These are phyloP conservation scores for Liodrosophila aerea DNA, from an alignment of 2,888 invertebrate genomes.

Conservation along the genomic window DNA sequence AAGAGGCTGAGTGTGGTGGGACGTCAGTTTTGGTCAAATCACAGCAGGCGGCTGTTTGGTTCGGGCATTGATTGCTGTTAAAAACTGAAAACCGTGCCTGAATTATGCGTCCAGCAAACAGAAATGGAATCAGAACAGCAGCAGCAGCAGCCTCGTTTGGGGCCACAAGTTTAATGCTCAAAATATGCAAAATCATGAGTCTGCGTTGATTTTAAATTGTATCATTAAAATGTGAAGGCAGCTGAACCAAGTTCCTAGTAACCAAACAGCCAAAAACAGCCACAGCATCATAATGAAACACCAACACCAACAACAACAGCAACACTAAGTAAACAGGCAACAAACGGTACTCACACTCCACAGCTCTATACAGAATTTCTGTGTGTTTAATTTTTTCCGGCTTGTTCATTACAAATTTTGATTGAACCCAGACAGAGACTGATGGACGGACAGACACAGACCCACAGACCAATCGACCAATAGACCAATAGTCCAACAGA, in stretches of 20 bases:
- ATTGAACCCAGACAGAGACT: conserved; percentile 54
- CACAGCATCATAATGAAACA: conserved; percentile 62
- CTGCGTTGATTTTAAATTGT: conserved; percentile 78
- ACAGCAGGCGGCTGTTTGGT: conserved; percentile 57
- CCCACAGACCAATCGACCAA: background rate
- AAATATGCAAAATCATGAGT: conserved; percentile 77
- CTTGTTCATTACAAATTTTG: conserved; percentile 75
- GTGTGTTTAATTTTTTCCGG: conserved; percentile 65
- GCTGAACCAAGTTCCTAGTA: conserved; percentile 13
- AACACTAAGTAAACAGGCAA: conserved; percentile 45
- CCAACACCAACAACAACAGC: conserved; percentile 20
- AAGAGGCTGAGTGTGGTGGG: conserved; percentile 6
- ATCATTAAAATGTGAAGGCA: conserved; percentile 68
- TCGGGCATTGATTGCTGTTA: conserved; percentile 66
- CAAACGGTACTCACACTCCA: conserved; percentile 24
- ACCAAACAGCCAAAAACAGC: conserved; percentile 22
- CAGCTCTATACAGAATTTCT: conserved; percentile 13
- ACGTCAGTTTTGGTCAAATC: conserved; percentile 73
- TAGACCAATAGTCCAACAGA: conserved; percentile 5
- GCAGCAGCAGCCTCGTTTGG: conserved; percentile 18
- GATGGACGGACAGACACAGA: background rate
- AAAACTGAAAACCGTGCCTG: conserved; percentile 60
- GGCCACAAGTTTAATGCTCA: conserved; percentile 66
- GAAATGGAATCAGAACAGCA: conserved; percentile 44
- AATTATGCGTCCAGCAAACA: conserved; percentile 62